Evolutionary conservation across 2,888 invertebrate species (phyloP), one percentile per base, ranked within the genome.

Genomic region (Teleogryllus oceanicus): DNA sequence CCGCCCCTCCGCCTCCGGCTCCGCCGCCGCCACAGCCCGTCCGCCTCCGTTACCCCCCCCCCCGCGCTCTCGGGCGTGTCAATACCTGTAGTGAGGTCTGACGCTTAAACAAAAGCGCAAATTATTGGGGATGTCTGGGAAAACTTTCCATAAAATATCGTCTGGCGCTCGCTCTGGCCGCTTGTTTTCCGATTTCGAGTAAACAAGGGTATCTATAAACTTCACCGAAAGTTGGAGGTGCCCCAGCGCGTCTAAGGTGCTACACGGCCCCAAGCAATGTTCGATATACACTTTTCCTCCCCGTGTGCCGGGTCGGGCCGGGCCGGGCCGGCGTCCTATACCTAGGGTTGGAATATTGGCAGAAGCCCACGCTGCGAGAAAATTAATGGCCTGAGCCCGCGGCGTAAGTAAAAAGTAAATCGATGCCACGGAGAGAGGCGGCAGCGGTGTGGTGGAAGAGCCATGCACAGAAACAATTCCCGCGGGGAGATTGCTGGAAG

Each of bases 171-270:
- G 62, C 62, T n/a, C 13, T n/a, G 62, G 16, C 62, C 16, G 16
- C 62, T n/a, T 18, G 62, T 62, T 62, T 62, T 62, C 62, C 62
- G 62, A 62, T 62, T 62, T n/a, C 62, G 62, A 62, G 62, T 62
- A 62, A 62, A 62, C 62, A 18, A 62, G 62, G n/a, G 62, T 62
- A 62, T 62, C 62, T 62, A 62, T 62, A 62, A 62, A 62, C 62
- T 62, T 62, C 62, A n/a, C 8, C 13, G 62, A 62, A 62, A 62
- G 62, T 62, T 62, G 16, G 16, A 62, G 62, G 62, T 62, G n/a
- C 62, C 62, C 16, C n/a, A 16, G n/a, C 62, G 62, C n/a, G 4
- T 62, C 62, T n/a, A 62, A 62, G 62, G 62, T 62, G 62, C 62
- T 18, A 62, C 62, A 62, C n/a, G 13, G 62, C n/a, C 62, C 16